Evolutionary conservation across 2,888 invertebrate species (phyloP).

Genomic region (Cheilosia soror): DNA sequence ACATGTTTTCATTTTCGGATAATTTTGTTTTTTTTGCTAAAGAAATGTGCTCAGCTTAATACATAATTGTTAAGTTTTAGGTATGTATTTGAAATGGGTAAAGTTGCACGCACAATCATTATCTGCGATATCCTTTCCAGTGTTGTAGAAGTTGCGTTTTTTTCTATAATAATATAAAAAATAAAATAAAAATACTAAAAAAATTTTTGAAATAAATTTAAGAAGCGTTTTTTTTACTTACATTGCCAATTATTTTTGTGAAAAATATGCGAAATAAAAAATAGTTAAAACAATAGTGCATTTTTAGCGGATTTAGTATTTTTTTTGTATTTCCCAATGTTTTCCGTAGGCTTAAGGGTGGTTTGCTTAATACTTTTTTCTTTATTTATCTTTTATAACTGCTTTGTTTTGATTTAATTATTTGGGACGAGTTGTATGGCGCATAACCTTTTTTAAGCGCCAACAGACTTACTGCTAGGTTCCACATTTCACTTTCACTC

Average conservation of each 20-base stretch:
- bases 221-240: constrained; percentile 57
- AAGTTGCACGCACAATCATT: constrained; percentile 52
- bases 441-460: too few relatives aligned
- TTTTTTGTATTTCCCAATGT: too few relatives aligned
- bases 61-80: constrained; percentile 9
- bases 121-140: constrained; percentile 62
- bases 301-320: too few relatives aligned
- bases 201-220: constrained; percentile 37
- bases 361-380: too few relatives aligned
- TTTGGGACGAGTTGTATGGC: too few relatives aligned
- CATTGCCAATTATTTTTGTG: constrained; percentile 58
- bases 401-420: too few relatives aligned
- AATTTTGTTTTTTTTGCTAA: constrained; percentile 52
- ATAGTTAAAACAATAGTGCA: constrained; percentile 10
- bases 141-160: constrained; percentile 61
- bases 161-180: constrained; percentile 55
- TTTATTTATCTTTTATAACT: too few relatives aligned
- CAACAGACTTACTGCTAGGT: too few relatives aligned
- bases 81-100: constrained; percentile 10
- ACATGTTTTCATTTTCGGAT: constrained; percentile 53
- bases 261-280: constrained; percentile 32
- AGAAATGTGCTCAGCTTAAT: constrained; percentile 38
- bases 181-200: constrained; percentile 55
- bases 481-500: too few relatives aligned
- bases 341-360: too few relatives aligned